Evolutionary conservation across 2,888 invertebrate species (phyloP), one percentile per base, ranked within the genome.

Genomic region (Autographa gamma): DNA sequence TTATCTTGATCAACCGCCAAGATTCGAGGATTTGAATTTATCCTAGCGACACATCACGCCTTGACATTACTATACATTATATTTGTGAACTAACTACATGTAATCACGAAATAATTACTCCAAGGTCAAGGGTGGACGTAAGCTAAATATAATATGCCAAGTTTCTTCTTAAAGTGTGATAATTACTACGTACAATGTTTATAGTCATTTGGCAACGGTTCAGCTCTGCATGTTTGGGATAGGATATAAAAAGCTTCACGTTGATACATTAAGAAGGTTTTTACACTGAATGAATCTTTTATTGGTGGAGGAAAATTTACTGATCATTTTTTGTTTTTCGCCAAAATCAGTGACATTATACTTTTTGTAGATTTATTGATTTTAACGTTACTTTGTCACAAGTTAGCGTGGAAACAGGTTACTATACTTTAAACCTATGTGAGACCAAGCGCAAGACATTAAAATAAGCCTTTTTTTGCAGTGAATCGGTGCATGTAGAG

Each of bases 1-100:
- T 92, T 92, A 88, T 90, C 85, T 93, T 93, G 93, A 92, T 80
- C 80, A 69, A 61, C 62, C 74, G 93, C 93, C 93, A 93, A 93
- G 69, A 77, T 70, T 64, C 75, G 79, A 70, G 74, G 65, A 70
- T 68, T 84, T 80, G 77, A 85, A 88, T 86, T 86, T 82, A 88
- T 88, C 81, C 83, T 81, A 82, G 82, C 79, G 79, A 83, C 76
- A 77, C 69, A 76, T 84, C 67, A 82, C 69, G 76, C 90, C 90
- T 88, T 91, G 91, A 89, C 89, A 87, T 82, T 84, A 86, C 82
- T 8, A 43, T 16, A 56, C 71, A 76, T 75, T 86, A 84, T 85
- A 86, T 84, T 79, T 71, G 75, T 69, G 69, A 66, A 81, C 84
- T 85, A 88, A 89, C 88, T 88, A 85, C 79, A 85, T 82, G 74